Evolutionary conservation across 2,888 invertebrate species (phyloP).

Genomic region (Scaptomyza cyrtandrae): DNA sequence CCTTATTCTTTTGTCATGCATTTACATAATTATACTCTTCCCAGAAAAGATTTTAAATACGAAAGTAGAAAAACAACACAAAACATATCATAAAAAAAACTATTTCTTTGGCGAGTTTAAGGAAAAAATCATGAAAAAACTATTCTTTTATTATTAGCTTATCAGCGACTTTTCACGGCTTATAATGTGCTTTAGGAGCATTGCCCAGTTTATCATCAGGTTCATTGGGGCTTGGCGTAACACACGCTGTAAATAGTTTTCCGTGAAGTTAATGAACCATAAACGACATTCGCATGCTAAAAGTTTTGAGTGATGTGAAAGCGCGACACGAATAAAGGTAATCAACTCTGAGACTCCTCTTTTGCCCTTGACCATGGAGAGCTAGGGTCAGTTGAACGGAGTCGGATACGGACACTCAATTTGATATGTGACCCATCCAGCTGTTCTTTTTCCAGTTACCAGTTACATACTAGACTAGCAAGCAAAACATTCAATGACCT

Average conservation of each 20-base stretch:
- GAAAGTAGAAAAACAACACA: too few species aligned
- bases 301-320: constrained; percentile 14
- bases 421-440: constrained; percentile 12
- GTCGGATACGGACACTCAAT: neutral
- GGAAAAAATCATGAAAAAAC: too few species aligned
- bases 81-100: too few species aligned
- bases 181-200: neutral
- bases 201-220: neutral
- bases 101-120: too few species aligned
- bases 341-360: constrained; percentile 21
- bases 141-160: too few species aligned
- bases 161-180: too few species aligned
- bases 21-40: too few species aligned
- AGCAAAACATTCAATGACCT: constrained; percentile 61
- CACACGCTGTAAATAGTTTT: constrained; percentile 37
- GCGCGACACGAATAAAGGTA: constrained; percentile 36
- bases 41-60: too few species aligned
- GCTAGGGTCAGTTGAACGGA: constrained; percentile 1
- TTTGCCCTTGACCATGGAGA: constrained; percentile 39
- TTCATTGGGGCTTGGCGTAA: neutral
- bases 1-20: too few species aligned
- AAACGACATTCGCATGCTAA: constrained; percentile 38
- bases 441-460: constrained; percentile 23
- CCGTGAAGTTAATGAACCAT: constrained; percentile 38
- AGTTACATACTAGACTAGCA: constrained; percentile 1